phyloP scores from a whole-genome alignment of 2,797 vertebrate species.

The Choloepus didactylus region DNA sequence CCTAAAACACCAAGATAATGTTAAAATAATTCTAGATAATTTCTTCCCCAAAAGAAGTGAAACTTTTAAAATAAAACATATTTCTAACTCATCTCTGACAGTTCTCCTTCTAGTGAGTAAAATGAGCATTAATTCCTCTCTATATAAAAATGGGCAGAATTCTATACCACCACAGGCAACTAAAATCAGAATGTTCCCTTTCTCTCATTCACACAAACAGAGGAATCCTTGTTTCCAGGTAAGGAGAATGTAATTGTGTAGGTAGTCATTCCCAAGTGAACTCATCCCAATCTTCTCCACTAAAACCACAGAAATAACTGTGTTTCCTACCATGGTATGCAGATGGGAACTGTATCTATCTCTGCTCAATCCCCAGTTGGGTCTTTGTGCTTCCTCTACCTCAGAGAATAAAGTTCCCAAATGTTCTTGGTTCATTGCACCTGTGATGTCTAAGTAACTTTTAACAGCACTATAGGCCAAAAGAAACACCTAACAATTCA shows the following conservation, averaged over 20 bases:
- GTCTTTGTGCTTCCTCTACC: not conserved
- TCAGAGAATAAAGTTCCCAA: conserved; percentile 43
- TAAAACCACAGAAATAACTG: not conserved
- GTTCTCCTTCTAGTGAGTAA: not conserved
- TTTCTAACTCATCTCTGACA: not conserved
- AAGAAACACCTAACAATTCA: conserved; percentile 4
- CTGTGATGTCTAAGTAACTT: not conserved
- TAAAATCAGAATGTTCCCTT: conserved; percentile 34
- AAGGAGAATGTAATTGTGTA: not conserved
- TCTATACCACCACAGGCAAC: not conserved
- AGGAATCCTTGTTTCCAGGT: not conserved
- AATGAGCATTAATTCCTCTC: not conserved
- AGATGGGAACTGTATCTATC: not conserved
- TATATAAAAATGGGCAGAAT: not conserved
- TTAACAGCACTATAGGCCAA: not conserved
- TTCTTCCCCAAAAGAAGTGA: not conserved
- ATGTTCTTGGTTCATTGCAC: not conserved
- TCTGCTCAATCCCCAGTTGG: not conserved
- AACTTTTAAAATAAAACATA: conserved; percentile 26
- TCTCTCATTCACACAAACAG: not conserved
- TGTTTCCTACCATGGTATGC: not conserved
- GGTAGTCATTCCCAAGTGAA: not conserved
- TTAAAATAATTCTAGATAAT: conserved; percentile 34
- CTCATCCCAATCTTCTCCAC: not conserved
- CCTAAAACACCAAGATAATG: not conserved